These are phyloP conservation scores for Sycophila sp. DNA, from an alignment of 1,140 invertebrate genomes.

Conservation along the genomic window DNA sequence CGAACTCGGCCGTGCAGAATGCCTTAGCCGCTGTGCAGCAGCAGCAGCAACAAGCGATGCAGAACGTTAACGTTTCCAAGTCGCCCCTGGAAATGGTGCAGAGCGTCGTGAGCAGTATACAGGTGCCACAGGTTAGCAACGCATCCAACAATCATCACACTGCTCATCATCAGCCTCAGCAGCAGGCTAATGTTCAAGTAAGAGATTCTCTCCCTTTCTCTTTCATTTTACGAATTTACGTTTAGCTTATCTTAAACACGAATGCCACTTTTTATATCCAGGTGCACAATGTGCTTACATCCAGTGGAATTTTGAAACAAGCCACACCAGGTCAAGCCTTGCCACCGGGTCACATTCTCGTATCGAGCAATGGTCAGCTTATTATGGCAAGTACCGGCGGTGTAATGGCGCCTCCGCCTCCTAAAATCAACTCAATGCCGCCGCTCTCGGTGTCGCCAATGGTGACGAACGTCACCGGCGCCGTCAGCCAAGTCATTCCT, in stretches of 20 bases:
- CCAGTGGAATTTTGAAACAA: conserved; percentile 64
- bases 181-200: conserved; percentile 48
- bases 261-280: too few species aligned
- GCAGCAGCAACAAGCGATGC: conserved; percentile 15
- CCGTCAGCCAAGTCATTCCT: conserved; percentile 75
- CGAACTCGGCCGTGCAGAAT: conserved; percentile 16
- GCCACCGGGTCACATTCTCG: conserved; percentile 76
- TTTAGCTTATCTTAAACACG: too few species aligned
- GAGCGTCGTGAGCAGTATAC: conserved; percentile 81
- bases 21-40: conserved; percentile 6
- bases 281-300: conserved; percentile 61
- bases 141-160: conserved; percentile 49
- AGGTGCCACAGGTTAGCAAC: conserved; percentile 68
- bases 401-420: conserved; percentile 74
- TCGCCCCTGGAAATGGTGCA: conserved; percentile 84
- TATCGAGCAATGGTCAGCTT: conserved; percentile 79
- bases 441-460: conserved; percentile 74
- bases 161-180: conserved; percentile 46
- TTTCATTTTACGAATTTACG: too few species aligned
- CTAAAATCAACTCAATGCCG: conserved; percentile 74
- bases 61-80: conserved; percentile 67
- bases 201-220: too few species aligned
- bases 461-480: conserved; percentile 77
- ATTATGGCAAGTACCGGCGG: conserved; percentile 73
- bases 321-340: conserved; percentile 62